Evolutionary conservation across 2,113 vertebrate genomes (phyloP).

Genomic region (mouse (Mus musculus)): DNA sequence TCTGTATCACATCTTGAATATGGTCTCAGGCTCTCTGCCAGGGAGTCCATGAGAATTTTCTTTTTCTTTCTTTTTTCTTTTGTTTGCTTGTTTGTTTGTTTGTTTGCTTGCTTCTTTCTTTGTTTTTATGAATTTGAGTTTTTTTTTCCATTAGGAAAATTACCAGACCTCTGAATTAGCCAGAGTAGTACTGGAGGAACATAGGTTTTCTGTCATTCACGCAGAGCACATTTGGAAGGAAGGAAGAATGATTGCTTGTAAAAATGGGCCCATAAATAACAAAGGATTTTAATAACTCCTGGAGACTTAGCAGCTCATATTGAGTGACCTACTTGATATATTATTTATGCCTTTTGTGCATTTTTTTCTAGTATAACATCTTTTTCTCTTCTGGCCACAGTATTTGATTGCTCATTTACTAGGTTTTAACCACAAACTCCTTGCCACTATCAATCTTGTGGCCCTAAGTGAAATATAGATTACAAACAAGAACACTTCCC

Average conservation of each 20-base stretch:
- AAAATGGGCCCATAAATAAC: conserved; percentile 80
- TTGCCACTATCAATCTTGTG: conserved; percentile 61
- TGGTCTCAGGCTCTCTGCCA: conserved; percentile 68
- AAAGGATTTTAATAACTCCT: conserved; percentile 76
- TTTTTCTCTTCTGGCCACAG: neutral
- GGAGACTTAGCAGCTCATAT: conserved; percentile 73
- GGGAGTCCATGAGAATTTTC: conserved; percentile 51
- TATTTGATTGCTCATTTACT: conserved; percentile 54
- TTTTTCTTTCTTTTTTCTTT: conserved; percentile 58
- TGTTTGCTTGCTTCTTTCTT: neutral
- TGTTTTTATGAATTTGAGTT: conserved; percentile 78
- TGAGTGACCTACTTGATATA: conserved; percentile 76
- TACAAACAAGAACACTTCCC: conserved; percentile 79
- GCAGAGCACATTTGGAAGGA: conserved; percentile 59
- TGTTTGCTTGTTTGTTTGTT: neutral
- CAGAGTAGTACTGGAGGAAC: conserved; percentile 69
- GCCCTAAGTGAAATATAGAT: conserved; percentile 73
- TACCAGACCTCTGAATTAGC: conserved; percentile 79
- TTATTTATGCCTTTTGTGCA: conserved; percentile 79
- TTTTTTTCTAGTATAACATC: conserved; percentile 71
- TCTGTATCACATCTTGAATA: conserved; percentile 72
- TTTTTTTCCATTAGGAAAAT: conserved; percentile 80
- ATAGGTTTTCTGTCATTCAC: conserved; percentile 71
- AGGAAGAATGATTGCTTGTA: conserved; percentile 78
- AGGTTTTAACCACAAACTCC: conserved; percentile 72